A percentile compares a stretch with the other conserved stretches of the same genome.
Conservation (phyloP, 1,140 invertebrate species). For the Zeugodacus cucurbitae region DNA sequence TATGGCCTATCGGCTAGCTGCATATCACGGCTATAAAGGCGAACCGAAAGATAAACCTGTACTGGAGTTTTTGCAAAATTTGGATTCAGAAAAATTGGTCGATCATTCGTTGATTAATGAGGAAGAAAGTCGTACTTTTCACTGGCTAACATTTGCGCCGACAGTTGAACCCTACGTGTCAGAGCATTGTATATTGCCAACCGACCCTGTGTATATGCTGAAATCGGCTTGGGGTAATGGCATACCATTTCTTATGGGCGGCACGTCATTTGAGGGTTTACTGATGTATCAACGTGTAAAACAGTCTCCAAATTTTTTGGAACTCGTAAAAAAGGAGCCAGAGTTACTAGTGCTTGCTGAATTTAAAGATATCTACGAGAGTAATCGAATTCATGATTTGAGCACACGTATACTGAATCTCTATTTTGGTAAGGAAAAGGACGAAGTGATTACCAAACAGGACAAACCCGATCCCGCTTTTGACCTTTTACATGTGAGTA, state of each 20-base stretch:
- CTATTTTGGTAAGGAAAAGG: conserved; percentile 52
- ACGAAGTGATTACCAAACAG: not conserved
- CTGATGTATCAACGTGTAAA: conserved; percentile 57
- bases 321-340: conserved; percentile 49
- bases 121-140: conserved; percentile 51
- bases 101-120: conserved; percentile 39
- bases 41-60: conserved; percentile 54
- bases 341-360: conserved; percentile 49
- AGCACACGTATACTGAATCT: conserved; percentile 47
- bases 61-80: conserved; percentile 56
- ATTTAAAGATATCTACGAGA: conserved; percentile 43
- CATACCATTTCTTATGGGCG: conserved; percentile 63
- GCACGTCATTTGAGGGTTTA: conserved; percentile 60
- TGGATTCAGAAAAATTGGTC: conserved; percentile 41
- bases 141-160: conserved; percentile 56
- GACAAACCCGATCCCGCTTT: conserved; percentile 47
- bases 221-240: conserved; percentile 58
- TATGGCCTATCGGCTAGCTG: conserved; percentile 45
- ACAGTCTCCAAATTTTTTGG: conserved; percentile 47
- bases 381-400: conserved; percentile 46
- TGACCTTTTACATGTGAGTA: conserved; percentile 57
- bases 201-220: conserved; percentile 57
- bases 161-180: conserved; percentile 61
- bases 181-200: conserved; percentile 56
- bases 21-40: conserved; percentile 46